phyloP scores from a whole-genome alignment of 1,140 invertebrate species.

The Habropoda laboriosa region DNA sequence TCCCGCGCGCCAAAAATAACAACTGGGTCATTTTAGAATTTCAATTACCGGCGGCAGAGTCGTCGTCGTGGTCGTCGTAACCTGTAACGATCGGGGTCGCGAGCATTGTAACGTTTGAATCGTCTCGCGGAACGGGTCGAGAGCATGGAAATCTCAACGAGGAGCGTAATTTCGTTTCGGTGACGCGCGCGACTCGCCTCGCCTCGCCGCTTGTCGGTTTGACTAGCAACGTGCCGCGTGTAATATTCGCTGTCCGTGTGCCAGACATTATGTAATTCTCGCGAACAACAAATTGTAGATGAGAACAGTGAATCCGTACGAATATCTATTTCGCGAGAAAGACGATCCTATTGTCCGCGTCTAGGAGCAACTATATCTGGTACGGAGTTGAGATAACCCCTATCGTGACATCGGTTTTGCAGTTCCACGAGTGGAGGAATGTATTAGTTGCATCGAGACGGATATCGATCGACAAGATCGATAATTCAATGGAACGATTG shows the following conservation, averaged over 20 bases:
- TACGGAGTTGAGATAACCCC: constrained; percentile 8
- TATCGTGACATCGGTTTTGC: background rate
- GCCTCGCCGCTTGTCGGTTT: too few relatives aligned
- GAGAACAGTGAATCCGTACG: background rate
- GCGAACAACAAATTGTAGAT: constrained; percentile 22
- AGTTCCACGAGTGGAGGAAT: background rate
- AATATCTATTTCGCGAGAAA: background rate
- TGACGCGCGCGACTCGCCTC: background rate
- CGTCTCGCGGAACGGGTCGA: background rate
- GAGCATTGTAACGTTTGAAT: background rate
- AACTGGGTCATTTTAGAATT: constrained; percentile 9
- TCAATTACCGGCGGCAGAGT: background rate
- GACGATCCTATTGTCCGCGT: constrained; percentile 16
- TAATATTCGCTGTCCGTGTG: background rate
- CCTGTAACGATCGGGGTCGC: background rate
- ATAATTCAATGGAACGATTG: too few relatives aligned
- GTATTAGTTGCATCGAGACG: background rate
- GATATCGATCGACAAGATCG: background rate
- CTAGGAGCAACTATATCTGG: constrained; percentile 2
- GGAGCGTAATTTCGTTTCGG: background rate
- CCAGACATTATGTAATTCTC: constrained; percentile 8
- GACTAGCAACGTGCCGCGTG: background rate
- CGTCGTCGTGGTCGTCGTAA: background rate
- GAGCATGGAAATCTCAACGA: background rate
- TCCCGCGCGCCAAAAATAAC: background rate